Evolutionary conservation across 2,797 vertebrate species (phyloP), one percentile per base, ranked within the genome.

Genomic region (Tadarida brasiliensis): DNA sequence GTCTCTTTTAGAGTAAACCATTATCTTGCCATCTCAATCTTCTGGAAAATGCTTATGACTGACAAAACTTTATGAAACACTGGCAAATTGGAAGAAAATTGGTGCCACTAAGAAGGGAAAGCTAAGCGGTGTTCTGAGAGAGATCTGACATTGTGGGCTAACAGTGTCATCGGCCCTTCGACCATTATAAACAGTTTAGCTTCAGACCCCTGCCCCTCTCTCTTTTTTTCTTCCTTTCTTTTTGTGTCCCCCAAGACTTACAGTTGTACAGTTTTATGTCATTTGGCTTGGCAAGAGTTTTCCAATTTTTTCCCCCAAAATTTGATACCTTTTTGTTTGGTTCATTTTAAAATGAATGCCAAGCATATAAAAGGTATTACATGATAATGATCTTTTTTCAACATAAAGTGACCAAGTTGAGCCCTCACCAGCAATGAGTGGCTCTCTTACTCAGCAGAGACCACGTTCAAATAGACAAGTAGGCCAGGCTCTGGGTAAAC

Each of bases 1-100:
- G 39, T 98, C 44, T 97, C 95, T 97, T 97, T 95, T 17, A 82
- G 93, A 86, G 51, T 65, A 92, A 98, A 98, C 97, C 96, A 97
- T 96, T 96, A 97, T 94, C 94, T 98, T 97, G 35, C 90, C 65
- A 97, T 97, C 98, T 97, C 88, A 95, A 5, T 94, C 94, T 94
- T 95, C 24, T 93, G 51, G 96, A 90, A 97, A 96, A 90, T 92
- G 71, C 83, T 97, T 93, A 82, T 90, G 87, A 92, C 92, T 97
- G 96, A 95, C 68, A 95, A 98, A 97, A 84, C 71, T 95, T 97
- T 77, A 97, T 92, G 89, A 97, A 98, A 96, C 28, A 93, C 63
- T 84, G 63, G 47, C 82, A 97, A 96, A 97, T 94, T 95, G 90
- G 92, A 97, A 92, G 89, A 91, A 97, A 97, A 98, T 97, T 81